Evolutionary conservation across 2,888 invertebrate genomes (phyloP).

Genomic region (Pyrrhosoma nymphula): DNA sequence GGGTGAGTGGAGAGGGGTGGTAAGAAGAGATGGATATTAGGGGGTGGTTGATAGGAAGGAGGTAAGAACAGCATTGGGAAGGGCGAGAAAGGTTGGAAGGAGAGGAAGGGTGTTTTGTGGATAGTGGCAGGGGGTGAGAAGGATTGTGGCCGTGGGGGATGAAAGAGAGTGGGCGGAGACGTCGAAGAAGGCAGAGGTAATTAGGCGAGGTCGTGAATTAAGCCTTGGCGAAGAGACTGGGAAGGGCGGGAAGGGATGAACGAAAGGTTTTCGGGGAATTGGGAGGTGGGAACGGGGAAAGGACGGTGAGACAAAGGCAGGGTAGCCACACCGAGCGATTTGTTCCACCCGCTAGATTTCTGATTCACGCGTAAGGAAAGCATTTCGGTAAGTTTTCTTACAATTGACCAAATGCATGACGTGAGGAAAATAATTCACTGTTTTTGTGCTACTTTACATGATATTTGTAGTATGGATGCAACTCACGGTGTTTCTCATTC

Average conservation of each 20-base stretch:
- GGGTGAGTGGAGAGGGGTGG: neutral
- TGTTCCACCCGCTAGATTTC: no score
- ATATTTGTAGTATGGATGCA: no score
- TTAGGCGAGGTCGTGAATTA: constrained; percentile 42
- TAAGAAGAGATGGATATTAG: neutral
- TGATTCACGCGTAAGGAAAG: no score
- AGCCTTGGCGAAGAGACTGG: neutral
- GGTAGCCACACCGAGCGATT: no score
- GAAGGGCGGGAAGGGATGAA: neutral
- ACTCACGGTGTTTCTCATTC: no score
- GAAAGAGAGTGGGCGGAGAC: neutral
- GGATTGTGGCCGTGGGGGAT: neutral
- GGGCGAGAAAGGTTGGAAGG: neutral
- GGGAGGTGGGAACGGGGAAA: neutral
- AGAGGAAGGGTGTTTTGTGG: neutral
- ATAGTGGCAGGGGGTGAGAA: neutral
- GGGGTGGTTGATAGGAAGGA: neutral
- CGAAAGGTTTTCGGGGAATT: neutral
- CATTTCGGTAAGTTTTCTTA: no score
- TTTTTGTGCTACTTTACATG: no score
- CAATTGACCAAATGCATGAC: no score
- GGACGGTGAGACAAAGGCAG: neutral
- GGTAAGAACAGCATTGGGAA: neutral
- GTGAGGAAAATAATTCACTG: no score
- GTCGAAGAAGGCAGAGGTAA: constrained; percentile 29